A percentile compares a stretch with the other conserved stretches of the same genome.
Evolutionary conservation across 2,797 vertebrate genomes (phyloP).

Genomic region (Cuculus canorus): DNA sequence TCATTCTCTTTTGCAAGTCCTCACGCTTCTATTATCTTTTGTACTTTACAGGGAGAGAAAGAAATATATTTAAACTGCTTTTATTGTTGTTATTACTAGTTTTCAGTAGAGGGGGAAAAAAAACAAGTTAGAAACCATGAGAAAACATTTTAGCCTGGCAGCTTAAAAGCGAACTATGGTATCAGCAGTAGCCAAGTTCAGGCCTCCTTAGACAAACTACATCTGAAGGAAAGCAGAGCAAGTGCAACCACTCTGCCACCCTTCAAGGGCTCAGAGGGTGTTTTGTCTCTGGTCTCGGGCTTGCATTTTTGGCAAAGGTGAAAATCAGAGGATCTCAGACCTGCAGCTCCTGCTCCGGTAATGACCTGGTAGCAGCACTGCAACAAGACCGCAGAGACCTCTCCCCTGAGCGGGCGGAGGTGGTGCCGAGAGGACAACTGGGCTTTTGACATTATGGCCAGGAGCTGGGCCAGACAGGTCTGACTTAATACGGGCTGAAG

Average conservation of each 20-base stretch:
- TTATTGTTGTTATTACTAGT: background rate
- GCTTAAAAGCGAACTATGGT: background rate
- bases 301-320: background rate
- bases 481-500: background rate
- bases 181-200: background rate
- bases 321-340: background rate
- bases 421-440: accelerated
- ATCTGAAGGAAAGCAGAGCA: background rate
- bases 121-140: background rate
- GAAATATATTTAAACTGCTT: background rate
- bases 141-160: background rate
- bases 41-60: background rate
- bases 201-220: background rate
- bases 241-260: background rate
- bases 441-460: background rate
- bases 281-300: background rate
- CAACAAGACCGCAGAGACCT: background rate
- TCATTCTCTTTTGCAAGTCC: background rate
- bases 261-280: background rate
- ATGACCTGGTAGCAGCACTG: background rate
- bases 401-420: accelerated
- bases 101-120: background rate
- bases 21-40: background rate
- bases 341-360: background rate
- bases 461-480: background rate